Percentiles rank a stretch among this genome's conserved stretches.
phyloP scores from a whole-genome alignment of 2,888 invertebrate species.

The Gortyna flavago region DNA sequence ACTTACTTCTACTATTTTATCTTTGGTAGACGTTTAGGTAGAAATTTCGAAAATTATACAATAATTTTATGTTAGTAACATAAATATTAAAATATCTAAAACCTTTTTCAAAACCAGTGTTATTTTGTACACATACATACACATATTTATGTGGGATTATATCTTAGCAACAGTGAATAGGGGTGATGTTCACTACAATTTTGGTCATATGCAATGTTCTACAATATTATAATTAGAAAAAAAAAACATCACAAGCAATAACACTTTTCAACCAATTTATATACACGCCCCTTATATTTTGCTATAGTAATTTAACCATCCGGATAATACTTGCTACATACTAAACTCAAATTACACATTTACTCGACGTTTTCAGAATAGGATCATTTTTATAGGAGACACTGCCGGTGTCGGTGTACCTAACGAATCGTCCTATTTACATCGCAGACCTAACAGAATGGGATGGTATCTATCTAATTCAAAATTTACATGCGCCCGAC shows the following conservation, averaged over 20 bases:
- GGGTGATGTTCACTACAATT: slow-evolving; percentile 30
- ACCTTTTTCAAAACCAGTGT: slow-evolving; percentile 63
- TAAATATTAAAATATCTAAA: slow-evolving; percentile 25
- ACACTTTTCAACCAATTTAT: slow-evolving; percentile 49
- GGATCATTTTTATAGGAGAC: slow-evolving; percentile 61
- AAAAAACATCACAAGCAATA: slow-evolving; percentile 14
- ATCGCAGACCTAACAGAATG: slow-evolving; percentile 74
- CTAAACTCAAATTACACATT: slow-evolving; percentile 67
- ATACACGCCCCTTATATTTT: slow-evolving; percentile 49
- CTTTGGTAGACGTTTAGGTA: slow-evolving; percentile 57
- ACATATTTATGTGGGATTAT: slow-evolving; percentile 40
- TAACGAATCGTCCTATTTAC: slow-evolving; percentile 74
- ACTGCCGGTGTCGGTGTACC: slow-evolving; percentile 57
- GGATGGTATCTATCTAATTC: slow-evolving; percentile 71
- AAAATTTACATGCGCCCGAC: slow-evolving; percentile 74
- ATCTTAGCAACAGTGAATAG: slow-evolving; percentile 31
- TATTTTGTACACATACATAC: slow-evolving; percentile 58
- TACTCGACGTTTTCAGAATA: slow-evolving; percentile 60
- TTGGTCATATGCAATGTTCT: slow-evolving; percentile 37
- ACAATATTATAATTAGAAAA: slow-evolving; percentile 22
- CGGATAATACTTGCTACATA: slow-evolving; percentile 69
- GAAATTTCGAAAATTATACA: slow-evolving; percentile 19
- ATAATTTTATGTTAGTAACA: slow-evolving; percentile 16
- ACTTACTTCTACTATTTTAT: slow-evolving; percentile 36
- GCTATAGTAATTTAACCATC: slow-evolving; percentile 61